Evolutionary conservation across 2,797 vertebrate species (phyloP).

Genomic region (Cuniculus paca): DNA sequence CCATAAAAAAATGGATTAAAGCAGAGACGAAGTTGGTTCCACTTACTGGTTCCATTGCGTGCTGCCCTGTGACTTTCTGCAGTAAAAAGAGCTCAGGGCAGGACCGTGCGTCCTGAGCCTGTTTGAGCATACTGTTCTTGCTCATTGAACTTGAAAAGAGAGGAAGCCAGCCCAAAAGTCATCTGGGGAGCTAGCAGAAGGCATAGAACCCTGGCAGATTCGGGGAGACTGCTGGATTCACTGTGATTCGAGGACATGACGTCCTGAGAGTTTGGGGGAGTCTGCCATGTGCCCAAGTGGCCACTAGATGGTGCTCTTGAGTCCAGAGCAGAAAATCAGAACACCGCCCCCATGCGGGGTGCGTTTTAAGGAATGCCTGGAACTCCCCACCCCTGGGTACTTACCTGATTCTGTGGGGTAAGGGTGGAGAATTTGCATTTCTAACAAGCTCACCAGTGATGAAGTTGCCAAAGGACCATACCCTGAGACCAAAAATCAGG

Average conservation of each 20-base stretch:
- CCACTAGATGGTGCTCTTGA: slow-evolving; percentile 63
- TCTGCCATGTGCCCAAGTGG: background rate
- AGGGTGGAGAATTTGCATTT: background rate
- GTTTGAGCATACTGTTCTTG: background rate
- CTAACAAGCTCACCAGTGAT: background rate
- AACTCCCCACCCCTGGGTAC: background rate
- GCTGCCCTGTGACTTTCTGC: background rate
- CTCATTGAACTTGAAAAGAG: background rate
- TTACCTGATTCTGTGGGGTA: background rate
- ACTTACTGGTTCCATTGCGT: background rate
- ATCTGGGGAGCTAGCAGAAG: background rate
- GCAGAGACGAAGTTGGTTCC: background rate
- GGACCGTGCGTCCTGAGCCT: background rate
- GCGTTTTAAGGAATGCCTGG: too few relatives aligned
- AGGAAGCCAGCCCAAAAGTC: background rate
- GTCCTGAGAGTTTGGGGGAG: background rate
- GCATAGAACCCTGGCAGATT: background rate
- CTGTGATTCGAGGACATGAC: background rate
- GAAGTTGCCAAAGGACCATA: background rate
- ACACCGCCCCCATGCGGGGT: background rate
- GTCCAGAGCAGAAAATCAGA: background rate
- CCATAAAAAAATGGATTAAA: background rate
- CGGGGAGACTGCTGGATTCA: background rate
- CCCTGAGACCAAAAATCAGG: background rate
- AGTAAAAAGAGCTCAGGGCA: background rate